Evolutionary conservation across 2,888 invertebrate species (phyloP), one percentile per base, ranked within the genome.

Genomic region (Andrena fulva): DNA sequence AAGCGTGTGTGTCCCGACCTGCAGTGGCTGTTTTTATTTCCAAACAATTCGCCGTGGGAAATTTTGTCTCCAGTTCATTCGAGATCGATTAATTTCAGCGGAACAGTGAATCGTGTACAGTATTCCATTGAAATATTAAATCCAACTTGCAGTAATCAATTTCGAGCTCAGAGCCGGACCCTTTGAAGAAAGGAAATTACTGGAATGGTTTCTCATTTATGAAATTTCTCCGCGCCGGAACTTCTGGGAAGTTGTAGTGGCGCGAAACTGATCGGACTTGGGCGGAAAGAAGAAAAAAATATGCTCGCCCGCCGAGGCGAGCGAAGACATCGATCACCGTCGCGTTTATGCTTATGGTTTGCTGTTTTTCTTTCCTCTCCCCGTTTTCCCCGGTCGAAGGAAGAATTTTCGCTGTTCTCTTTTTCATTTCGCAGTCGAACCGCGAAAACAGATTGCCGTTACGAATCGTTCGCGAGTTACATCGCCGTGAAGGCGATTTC

Each of bases 241-340:
- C 56, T 56, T 27, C 27, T 4, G 24, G 24, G 24, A 54, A 54
- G 54, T 54, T 54, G 56, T 27, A 24, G 27, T 33, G 7, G 5
- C 8, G 20, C 16, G 8, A 24, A 60, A 73, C 52, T 56, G 62
- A 68, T 74, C 24, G 20, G n/a, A 24, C 60, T 62, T 24, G 24
- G 33, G 8, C 8, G 52, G 27, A 60, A 33, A 24, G 20, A 33
- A 20, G 24, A n/a, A 16, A 33, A 62, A 60, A 68, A 63, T 68
- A n/a, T 24, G 16, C 12, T 35, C 73, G 33, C 35, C n/a, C 24
- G 12, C 2, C 67, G 12, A 52, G 7, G n/a, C 12, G 59, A 59
- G 27, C 60, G 56, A 20, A 71, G 42, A 24, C 67, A 78, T 74
- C 77, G 74, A 78, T 78, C 77, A 78, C 31, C 67, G 74, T 78